phyloP scores from a whole-genome alignment of 2,113 vertebrate genomes.

The Lagopus leucura region DNA sequence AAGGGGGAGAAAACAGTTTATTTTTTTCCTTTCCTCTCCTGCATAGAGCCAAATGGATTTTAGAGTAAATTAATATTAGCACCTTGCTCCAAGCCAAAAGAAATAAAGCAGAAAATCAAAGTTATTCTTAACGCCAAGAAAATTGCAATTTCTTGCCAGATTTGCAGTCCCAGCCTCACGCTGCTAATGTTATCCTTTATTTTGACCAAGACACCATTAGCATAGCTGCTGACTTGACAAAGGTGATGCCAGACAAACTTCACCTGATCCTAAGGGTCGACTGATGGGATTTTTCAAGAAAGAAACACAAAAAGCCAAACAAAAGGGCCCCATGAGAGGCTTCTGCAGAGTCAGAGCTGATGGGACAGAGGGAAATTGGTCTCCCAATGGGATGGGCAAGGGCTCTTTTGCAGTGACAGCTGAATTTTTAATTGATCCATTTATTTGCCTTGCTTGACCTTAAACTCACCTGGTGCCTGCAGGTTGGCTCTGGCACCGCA shows the following conservation, averaged over 20 bases:
- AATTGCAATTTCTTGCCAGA: background rate
- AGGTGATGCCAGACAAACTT: slow-evolving; percentile 4
- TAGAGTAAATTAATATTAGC: background rate
- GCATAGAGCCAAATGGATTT: background rate
- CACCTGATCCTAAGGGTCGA: background rate
- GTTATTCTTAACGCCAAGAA: slow-evolving; percentile 18
- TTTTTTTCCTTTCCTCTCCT: background rate
- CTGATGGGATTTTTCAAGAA: background rate
- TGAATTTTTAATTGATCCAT: background rate
- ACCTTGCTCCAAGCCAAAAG: background rate
- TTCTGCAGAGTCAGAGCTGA: background rate
- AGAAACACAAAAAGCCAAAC: background rate
- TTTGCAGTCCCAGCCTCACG: background rate
- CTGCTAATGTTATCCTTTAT: background rate
- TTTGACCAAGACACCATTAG: background rate
- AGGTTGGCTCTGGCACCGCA: background rate
- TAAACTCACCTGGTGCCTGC: background rate
- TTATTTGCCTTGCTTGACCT: background rate
- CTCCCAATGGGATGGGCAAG: background rate
- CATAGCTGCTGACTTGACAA: background rate
- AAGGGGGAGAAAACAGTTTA: background rate
- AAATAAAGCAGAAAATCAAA: background rate
- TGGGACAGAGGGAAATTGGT: background rate
- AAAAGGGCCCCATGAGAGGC: background rate
- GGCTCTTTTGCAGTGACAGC: background rate